phyloP scores from a whole-genome alignment of 1,140 invertebrate species.

The Lanistes nyassanus region DNA sequence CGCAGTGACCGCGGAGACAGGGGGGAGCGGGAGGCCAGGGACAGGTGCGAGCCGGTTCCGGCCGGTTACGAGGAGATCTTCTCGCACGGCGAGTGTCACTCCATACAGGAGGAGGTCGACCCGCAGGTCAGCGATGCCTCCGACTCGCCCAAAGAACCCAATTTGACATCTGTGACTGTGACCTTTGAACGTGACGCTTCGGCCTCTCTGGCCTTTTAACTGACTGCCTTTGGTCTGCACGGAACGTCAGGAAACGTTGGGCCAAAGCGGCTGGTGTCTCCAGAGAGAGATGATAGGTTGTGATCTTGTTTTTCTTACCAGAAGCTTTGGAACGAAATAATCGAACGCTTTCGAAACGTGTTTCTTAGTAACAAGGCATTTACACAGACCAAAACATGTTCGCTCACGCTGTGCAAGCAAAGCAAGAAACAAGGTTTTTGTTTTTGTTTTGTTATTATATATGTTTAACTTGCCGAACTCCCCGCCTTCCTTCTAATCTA shows the following conservation, averaged over 20 bases:
- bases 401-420: too few species aligned
- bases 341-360: too few species aligned
- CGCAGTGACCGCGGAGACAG: neutral
- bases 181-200: neutral
- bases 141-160: neutral
- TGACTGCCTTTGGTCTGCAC: neutral
- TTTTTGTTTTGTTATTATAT: too few species aligned
- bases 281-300: neutral
- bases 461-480: too few species aligned
- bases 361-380: too few species aligned
- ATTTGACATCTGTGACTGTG: neutral
- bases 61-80: constrained; percentile 12
- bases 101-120: constrained; percentile 17
- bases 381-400: too few species aligned
- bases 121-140: too few species aligned
- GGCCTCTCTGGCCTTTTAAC: neutral
- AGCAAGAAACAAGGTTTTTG: too few species aligned
- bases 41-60: neutral
- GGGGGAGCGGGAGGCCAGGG: neutral
- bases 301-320: neutral
- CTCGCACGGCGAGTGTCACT: constrained; percentile 18
- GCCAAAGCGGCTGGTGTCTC: neutral
- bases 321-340: neutral
- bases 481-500: too few species aligned
- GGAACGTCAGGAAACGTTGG: neutral